Percentiles rank a stretch among this genome's conserved stretches.
Conservation (phyloP, 1,140 invertebrate species). For the Tetramorium alpestre region DNA sequence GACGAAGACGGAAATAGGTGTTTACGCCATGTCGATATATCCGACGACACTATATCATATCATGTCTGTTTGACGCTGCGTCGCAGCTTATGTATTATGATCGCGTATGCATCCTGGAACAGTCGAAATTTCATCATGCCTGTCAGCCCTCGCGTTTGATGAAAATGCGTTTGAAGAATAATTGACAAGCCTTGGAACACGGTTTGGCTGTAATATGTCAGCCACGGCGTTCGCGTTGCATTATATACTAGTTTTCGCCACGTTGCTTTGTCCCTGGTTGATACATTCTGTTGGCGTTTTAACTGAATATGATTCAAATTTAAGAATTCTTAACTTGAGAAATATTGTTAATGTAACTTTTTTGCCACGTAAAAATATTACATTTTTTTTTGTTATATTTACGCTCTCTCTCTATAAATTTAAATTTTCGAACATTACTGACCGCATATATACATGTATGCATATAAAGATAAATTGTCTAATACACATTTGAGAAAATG, state of each 20-base stretch:
- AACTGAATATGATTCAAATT: background rate
- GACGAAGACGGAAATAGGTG: background rate
- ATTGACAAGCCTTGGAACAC: slow-evolving; percentile 48
- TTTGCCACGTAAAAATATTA: background rate
- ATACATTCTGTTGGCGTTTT: background rate
- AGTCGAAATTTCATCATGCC: slow-evolving; percentile 42
- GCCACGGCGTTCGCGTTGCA: background rate
- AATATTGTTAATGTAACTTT: background rate
- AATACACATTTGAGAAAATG: background rate
- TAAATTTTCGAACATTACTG: background rate
- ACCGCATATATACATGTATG: too few species aligned
- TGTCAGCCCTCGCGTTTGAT: slow-evolving; percentile 41
- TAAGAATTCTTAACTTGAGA: background rate
- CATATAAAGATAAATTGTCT: background rate
- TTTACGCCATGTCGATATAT: background rate
- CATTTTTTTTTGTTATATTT: background rate
- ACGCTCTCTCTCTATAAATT: background rate
- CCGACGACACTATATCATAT: slow-evolving; percentile 33
- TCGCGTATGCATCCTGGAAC: background rate
- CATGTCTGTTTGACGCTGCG: background rate
- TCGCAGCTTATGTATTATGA: slow-evolving; percentile 44
- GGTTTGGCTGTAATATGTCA: slow-evolving; percentile 41
- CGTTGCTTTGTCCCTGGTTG: background rate
- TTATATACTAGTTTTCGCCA: background rate
- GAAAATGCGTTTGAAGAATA: slow-evolving; percentile 57